Evolutionary conservation across 1,140 invertebrate genomes (phyloP).

Genomic region (Drosophila lowei): DNA sequence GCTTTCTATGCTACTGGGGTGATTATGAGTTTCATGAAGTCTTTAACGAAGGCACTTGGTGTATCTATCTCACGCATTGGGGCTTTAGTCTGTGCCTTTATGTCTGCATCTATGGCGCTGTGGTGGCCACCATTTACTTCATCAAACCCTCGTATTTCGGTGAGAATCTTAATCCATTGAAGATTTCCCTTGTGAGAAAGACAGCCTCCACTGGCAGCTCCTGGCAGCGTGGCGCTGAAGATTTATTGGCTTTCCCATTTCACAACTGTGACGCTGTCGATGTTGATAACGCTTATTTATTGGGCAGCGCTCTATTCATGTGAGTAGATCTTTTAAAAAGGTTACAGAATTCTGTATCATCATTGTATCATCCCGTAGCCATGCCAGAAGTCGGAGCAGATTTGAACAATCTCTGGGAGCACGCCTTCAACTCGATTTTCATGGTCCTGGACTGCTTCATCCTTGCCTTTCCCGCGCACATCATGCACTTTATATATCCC

Average conservation of each 20-base stretch:
- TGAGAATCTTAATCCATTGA: slow-evolving; percentile 31
- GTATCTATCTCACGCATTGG: slow-evolving; percentile 91
- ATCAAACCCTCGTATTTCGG: slow-evolving; percentile 60
- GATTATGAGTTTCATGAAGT: slow-evolving; percentile 84
- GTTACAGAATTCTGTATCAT: no score
- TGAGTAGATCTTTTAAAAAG: slow-evolving; percentile 30
- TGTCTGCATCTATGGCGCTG: slow-evolving; percentile 63
- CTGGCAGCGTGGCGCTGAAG: slow-evolving; percentile 82
- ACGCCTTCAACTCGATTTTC: slow-evolving; percentile 89
- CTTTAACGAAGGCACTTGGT: slow-evolving; percentile 69
- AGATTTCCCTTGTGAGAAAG: neutral
- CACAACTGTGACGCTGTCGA: slow-evolving; percentile 84
- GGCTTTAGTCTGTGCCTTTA: slow-evolving; percentile 85
- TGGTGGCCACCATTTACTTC: slow-evolving; percentile 66
- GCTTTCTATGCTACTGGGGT: slow-evolving; percentile 79
- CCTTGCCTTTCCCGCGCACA: slow-evolving; percentile 86
- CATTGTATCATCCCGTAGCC: slow-evolving; percentile 5
- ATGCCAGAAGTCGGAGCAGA: slow-evolving; percentile 56
- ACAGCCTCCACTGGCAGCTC: slow-evolving; percentile 30
- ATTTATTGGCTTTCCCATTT: slow-evolving; percentile 86
- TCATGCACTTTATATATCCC: slow-evolving; percentile 88
- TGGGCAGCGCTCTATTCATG: slow-evolving; percentile 85
- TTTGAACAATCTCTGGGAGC: slow-evolving; percentile 87
- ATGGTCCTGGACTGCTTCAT: slow-evolving; percentile 89
- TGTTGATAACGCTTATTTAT: slow-evolving; percentile 86